Evolutionary conservation across 2,888 invertebrate species (phyloP).

Genomic region (Hirtodrosophila confusa): DNA sequence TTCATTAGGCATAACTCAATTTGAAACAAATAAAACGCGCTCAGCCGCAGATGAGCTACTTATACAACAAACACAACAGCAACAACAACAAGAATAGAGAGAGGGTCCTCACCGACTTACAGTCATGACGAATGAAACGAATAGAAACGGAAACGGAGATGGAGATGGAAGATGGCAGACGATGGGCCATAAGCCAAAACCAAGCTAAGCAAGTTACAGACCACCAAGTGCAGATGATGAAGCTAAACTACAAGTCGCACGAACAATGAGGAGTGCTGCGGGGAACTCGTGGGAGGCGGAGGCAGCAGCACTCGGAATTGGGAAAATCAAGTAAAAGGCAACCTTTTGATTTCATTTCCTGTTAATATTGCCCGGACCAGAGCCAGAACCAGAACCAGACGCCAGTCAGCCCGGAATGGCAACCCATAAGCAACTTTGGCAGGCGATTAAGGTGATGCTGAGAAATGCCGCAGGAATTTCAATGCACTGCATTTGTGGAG

Average conservation of each 20-base stretch:
- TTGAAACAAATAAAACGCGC: constrained; percentile 78
- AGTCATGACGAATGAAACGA: constrained; percentile 63
- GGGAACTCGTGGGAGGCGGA: no score
- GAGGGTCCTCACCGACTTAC: constrained; percentile 39
- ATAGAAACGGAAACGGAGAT: constrained; percentile 68
- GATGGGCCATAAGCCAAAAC: constrained; percentile 33
- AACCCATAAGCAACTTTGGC: constrained; percentile 74
- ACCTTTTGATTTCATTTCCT: constrained; percentile 80
- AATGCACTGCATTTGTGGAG: constrained; percentile 55
- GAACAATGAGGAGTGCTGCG: constrained; percentile 56
- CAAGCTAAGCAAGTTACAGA: constrained; percentile 58
- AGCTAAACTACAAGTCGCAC: constrained; percentile 67
- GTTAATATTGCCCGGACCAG: constrained; percentile 69
- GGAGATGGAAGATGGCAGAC: constrained; percentile 7
- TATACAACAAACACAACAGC: constrained; percentile 58
- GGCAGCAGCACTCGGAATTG: constrained; percentile 55
- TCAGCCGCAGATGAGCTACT: constrained; percentile 76
- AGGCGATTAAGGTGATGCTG: constrained; percentile 78
- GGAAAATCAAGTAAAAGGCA: constrained; percentile 76
- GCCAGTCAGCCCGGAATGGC: constrained; percentile 44
- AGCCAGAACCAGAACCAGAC: constrained; percentile 12
- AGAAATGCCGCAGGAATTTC: constrained; percentile 74
- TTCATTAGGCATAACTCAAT: constrained; percentile 82
- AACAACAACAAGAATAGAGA: constrained; percentile 26
- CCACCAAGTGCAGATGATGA: constrained; percentile 73